Percentiles rank a stretch among this genome's conserved stretches.
Conservation (phyloP, 2,888 invertebrate genomes). For the Cordilura impudica region DNA sequence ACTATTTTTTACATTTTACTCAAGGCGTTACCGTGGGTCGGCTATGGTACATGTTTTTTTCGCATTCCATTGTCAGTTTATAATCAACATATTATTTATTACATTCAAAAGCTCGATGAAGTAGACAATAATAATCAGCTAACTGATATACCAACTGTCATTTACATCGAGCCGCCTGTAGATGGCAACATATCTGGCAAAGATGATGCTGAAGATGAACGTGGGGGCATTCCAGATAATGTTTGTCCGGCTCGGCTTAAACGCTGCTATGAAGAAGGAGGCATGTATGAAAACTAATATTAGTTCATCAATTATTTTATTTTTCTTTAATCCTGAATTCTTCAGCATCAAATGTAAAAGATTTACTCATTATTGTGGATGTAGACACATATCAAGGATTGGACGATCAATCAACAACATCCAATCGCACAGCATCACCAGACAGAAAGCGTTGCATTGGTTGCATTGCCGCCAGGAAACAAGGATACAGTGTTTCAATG, state of each 20-base stretch:
- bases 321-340: neutral
- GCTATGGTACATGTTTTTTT: conserved; percentile 7
- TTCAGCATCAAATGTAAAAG: conserved; percentile 7
- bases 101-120: conserved; percentile 6
- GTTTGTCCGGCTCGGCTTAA: neutral
- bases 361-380: too few species aligned
- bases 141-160: conserved; percentile 9
- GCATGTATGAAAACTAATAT: neutral
- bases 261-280: neutral
- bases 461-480: conserved; percentile 17
- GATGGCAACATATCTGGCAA: too few species aligned
- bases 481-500: conserved; percentile 6
- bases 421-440: conserved; percentile 15
- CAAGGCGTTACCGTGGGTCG: conserved; percentile 4
- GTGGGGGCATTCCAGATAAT: conserved; percentile 6
- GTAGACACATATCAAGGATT: too few species aligned
- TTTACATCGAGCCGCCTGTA: too few species aligned
- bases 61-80: too few species aligned
- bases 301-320: neutral
- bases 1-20: neutral
- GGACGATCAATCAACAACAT: neutral
- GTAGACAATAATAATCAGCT: neutral
- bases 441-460: conserved; percentile 19
- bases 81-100: conserved; percentile 4
- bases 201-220: conserved; percentile 4